phyloP scores from a whole-genome alignment of 2,113 vertebrate genomes.

The Ivindomyrus marchei region DNA sequence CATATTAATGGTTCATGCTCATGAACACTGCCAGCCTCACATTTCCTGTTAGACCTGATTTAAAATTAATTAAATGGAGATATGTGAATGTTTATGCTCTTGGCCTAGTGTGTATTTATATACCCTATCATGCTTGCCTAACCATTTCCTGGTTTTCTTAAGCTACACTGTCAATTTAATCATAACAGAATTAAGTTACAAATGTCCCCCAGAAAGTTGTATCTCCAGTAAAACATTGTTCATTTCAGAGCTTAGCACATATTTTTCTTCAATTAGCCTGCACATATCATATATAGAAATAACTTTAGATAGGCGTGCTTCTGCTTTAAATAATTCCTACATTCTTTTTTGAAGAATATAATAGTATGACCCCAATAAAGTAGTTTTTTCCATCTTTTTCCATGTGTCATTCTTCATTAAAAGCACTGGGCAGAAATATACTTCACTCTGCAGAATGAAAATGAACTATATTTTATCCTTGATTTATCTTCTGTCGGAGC shows the following conservation, averaged over 20 bases:
- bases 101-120: slow-evolving; percentile 41
- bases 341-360: background rate
- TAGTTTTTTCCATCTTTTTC: background rate
- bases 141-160: slow-evolving; percentile 62
- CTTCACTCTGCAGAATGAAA: background rate
- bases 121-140: slow-evolving; percentile 58
- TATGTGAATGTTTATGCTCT: slow-evolving; percentile 44
- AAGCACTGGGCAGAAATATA: background rate
- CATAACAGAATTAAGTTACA: slow-evolving; percentile 65
- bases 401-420: background rate
- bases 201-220: slow-evolving; percentile 58
- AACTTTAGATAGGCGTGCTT: slow-evolving; percentile 17
- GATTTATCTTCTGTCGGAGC: background rate
- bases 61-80: slow-evolving; percentile 54
- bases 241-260: slow-evolving; percentile 51
- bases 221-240: slow-evolving; percentile 56
- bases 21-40: slow-evolving; percentile 40
- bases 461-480: background rate
- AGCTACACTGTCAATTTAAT: slow-evolving; percentile 65
- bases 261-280: slow-evolving; percentile 72
- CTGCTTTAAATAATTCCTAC: background rate
- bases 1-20: slow-evolving; percentile 33
- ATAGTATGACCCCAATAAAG: background rate
- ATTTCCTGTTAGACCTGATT: slow-evolving; percentile 42
- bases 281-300: slow-evolving; percentile 47